Conservation (phyloP, 2,113 vertebrate genomes). For the Pungitius pungitius region DNA sequence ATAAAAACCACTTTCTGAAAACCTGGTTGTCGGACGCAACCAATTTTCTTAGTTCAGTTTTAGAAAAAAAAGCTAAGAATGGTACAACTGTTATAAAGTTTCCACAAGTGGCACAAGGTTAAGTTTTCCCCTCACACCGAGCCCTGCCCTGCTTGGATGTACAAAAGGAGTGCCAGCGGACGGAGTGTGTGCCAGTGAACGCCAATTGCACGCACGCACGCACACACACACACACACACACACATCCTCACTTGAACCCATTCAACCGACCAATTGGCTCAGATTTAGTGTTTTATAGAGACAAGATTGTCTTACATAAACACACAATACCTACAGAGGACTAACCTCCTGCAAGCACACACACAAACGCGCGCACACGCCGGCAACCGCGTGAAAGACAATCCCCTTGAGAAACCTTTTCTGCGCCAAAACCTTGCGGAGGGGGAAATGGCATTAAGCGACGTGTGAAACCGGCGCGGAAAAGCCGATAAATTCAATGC, state of each 20-base stretch:
- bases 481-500: constrained; percentile 73
- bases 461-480: constrained; percentile 77
- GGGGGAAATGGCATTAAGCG: constrained; percentile 74
- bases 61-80: constrained; percentile 29
- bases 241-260: constrained; percentile 9
- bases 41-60: constrained; percentile 11
- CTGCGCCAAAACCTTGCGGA: constrained; percentile 50
- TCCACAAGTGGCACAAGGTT: constrained; percentile 49
- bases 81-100: constrained; percentile 36
- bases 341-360: constrained; percentile 8
- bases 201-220: constrained; percentile 17
- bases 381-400: constrained; percentile 65
- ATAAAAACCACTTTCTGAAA: constrained; percentile 9
- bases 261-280: constrained; percentile 38
- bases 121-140: constrained; percentile 50
- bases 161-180: constrained; percentile 31
- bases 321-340: constrained; percentile 22
- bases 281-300: constrained; percentile 33
- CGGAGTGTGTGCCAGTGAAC: constrained; percentile 30
- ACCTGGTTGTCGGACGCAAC: not conserved
- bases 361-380: constrained; percentile 2
- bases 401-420: constrained; percentile 75
- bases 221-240: constrained; percentile 24
- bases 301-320: constrained; percentile 23
- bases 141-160: constrained; percentile 53